phyloP scores from a whole-genome alignment of 1,140 invertebrate species.

The Triops longicaudatus region DNA sequence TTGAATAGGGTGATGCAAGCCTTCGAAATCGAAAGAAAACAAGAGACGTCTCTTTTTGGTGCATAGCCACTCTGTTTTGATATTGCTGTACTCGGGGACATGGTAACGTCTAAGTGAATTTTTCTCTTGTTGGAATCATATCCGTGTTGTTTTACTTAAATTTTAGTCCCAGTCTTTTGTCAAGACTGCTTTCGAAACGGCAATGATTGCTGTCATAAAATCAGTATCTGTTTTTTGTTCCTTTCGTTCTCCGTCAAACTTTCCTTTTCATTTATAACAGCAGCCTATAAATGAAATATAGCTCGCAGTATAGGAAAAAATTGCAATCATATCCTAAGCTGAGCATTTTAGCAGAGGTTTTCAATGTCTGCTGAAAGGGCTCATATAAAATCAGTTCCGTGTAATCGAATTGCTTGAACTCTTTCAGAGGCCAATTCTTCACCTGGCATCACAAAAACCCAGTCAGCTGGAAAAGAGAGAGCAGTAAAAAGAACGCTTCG shows the following conservation, averaged over 20 bases:
- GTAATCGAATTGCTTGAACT: conserved; percentile 15
- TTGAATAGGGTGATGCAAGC: not conserved
- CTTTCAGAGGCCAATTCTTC: not conserved
- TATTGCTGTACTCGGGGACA: not conserved
- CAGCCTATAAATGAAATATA: not conserved
- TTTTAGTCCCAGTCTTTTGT: not conserved
- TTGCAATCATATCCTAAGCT: not conserved
- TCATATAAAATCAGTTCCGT: conserved; percentile 9
- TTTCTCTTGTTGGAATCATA: not conserved
- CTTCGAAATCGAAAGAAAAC: not conserved
- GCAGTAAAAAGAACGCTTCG: not conserved
- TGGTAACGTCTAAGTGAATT: not conserved
- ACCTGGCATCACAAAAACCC: not conserved
- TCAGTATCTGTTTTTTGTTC: not conserved
- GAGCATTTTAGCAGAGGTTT: not conserved
- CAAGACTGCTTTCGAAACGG: too few relatives aligned
- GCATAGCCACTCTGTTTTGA: not conserved
- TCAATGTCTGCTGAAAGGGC: not conserved
- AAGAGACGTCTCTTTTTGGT: not conserved
- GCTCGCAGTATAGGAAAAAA: not conserved
- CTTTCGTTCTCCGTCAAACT: not conserved
- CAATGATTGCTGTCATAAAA: not conserved
- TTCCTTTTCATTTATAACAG: not conserved
- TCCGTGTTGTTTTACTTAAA: not conserved
- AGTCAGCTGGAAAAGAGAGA: not conserved